Percentiles rank a stretch among this genome's conserved stretches.
Evolutionary conservation across 2,888 invertebrate species (phyloP).

Genomic region (Protodeltote pygarga): DNA sequence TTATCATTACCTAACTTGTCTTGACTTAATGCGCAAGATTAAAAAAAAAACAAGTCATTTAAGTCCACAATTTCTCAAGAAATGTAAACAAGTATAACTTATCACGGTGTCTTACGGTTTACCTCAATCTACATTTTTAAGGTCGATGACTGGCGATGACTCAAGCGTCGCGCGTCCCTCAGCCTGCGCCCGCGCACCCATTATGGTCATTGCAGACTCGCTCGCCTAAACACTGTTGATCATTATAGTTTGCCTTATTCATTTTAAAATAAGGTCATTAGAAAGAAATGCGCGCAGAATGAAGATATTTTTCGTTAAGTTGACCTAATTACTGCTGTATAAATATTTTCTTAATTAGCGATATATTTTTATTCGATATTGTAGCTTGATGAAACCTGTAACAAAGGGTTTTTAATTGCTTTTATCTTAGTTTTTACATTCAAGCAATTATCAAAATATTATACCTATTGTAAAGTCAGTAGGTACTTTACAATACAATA

Average conservation of each 20-base stretch:
- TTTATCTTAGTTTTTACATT: too few relatives aligned
- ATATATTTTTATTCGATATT: too few relatives aligned
- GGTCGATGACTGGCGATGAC: conserved; percentile 70
- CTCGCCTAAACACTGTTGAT: conserved; percentile 37
- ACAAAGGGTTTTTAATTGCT: too few relatives aligned
- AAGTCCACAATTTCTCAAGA: conserved; percentile 16
- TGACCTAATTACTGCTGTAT: conserved; percentile 11
- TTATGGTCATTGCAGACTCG: conserved; percentile 60
- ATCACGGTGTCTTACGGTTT: conserved; percentile 42
- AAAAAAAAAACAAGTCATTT: not conserved
- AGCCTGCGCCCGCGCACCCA: conserved; percentile 52
- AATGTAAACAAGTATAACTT: conserved; percentile 39
- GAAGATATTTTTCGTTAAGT: not conserved
- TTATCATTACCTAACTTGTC: too few relatives aligned
- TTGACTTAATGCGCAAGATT: not conserved
- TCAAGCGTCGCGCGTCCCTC: conserved; percentile 50
- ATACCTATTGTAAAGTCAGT: too few relatives aligned
- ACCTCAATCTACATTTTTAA: conserved; percentile 55
- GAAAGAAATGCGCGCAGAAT: conserved; percentile 13
- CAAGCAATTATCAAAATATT: too few relatives aligned
- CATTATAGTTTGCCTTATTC: conserved; percentile 38
- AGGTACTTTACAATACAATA: too few relatives aligned
- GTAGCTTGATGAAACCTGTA: too few relatives aligned
- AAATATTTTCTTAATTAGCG: too few relatives aligned
- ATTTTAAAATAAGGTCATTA: conserved; percentile 29